These are phyloP conservation scores for Aphidoletes aphidimyza DNA, from an alignment of 2,888 invertebrate genomes.

Conservation along the genomic window DNA sequence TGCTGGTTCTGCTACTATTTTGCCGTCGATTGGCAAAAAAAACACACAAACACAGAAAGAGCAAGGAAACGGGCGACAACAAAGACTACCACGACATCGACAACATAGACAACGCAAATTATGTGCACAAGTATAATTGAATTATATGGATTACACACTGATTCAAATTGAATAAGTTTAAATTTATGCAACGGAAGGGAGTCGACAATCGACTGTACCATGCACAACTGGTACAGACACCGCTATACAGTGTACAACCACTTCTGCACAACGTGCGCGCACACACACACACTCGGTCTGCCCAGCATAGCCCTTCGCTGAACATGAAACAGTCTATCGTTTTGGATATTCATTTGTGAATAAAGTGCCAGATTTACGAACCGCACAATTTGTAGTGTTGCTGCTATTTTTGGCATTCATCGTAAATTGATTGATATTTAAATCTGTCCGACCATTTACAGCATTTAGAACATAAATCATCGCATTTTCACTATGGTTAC, in stretches of 20 bases:
- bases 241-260: no score
- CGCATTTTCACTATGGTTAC: slow-evolving; percentile 43
- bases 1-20: neutral
- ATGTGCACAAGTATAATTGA: slow-evolving; percentile 52
- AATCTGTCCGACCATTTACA: slow-evolving; percentile 13
- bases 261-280: no score
- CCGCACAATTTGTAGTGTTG: slow-evolving; percentile 6
- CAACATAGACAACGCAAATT: slow-evolving; percentile 19
- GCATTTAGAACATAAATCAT: slow-evolving; percentile 34
- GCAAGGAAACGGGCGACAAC: no score
- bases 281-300: neutral
- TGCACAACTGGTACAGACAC: neutral
- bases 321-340: neutral
- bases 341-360: neutral
- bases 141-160: slow-evolving; percentile 50
- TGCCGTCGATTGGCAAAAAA: neutral
- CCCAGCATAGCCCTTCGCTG: no score
- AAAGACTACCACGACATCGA: no score
- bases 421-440: slow-evolving; percentile 39
- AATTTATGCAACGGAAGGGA: slow-evolving; percentile 34
- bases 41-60: no score
- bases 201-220: neutral
- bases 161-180: slow-evolving; percentile 51
- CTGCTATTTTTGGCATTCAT: neutral
- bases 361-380: slow-evolving; percentile 44